Evolutionary conservation across 2,888 invertebrate species (phyloP).

Genomic region (Synergus gifuensis): DNA sequence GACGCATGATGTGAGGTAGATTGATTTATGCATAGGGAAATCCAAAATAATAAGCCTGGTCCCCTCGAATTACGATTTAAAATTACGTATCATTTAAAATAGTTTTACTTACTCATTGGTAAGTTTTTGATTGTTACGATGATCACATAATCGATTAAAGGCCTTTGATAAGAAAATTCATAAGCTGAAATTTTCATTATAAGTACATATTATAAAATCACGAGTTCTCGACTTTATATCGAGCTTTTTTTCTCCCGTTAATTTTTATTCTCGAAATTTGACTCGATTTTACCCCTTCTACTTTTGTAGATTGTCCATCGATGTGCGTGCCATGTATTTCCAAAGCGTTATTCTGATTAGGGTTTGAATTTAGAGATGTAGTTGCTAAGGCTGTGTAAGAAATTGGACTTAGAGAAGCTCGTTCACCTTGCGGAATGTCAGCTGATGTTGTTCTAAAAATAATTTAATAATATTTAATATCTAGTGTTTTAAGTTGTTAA

Average conservation of each 20-base stretch:
- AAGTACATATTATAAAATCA: constrained; percentile 12
- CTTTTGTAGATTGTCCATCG: constrained; percentile 55
- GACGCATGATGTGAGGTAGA: constrained; percentile 27
- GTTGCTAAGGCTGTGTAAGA: constrained; percentile 58
- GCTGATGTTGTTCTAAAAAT: constrained; percentile 57
- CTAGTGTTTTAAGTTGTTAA: not conserved
- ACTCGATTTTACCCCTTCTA: constrained; percentile 56
- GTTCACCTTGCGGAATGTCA: constrained; percentile 58
- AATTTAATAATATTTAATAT: constrained; percentile 4
- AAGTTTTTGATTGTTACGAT: constrained; percentile 26
- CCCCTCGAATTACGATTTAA: not conserved
- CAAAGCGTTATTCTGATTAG: constrained; percentile 54
- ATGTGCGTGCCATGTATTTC: constrained; percentile 70
- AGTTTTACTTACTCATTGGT: not conserved
- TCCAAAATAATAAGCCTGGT: constrained; percentile 46
- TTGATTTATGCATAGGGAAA: constrained; percentile 40
- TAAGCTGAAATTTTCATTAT: not conserved
- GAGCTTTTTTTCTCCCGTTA: constrained; percentile 55
- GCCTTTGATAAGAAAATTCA: not conserved
- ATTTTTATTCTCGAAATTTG: constrained; percentile 56
- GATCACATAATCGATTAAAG: constrained; percentile 10
- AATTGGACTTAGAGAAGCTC: constrained; percentile 70
- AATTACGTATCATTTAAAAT: constrained; percentile 8
- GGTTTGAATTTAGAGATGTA: constrained; percentile 57
- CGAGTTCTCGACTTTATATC: constrained; percentile 46